Conservation (phyloP, 2,797 vertebrate species). For the Orientallactaga sibirica region DNA sequence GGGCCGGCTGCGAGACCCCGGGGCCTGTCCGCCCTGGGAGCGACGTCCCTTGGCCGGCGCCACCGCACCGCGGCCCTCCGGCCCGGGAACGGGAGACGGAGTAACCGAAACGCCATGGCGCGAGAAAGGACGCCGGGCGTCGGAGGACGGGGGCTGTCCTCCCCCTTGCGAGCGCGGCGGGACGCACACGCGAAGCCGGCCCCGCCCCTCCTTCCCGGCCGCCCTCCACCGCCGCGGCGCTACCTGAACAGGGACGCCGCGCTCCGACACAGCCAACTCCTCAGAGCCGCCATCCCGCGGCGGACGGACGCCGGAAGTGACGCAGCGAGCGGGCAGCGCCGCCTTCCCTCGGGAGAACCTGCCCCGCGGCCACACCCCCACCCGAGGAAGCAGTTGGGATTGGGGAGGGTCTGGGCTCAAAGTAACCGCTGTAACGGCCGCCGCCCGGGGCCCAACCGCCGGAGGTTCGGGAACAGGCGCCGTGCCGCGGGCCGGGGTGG, state of each 20-base stretch:
- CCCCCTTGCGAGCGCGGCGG: too few relatives aligned
- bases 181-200: too few relatives aligned
- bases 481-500: rapidly evolving
- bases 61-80: too few relatives aligned
- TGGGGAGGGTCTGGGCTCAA: constrained; percentile 42
- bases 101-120: too few relatives aligned
- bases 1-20: too few relatives aligned
- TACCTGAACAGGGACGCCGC: constrained; percentile 86
- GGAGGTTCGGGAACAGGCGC: background rate
- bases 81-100: too few relatives aligned
- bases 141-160: too few relatives aligned
- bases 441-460: background rate
- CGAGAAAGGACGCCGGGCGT: too few relatives aligned
- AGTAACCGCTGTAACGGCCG: constrained; percentile 52
- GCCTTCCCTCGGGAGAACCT: rapidly evolving
- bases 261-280: constrained; percentile 66
- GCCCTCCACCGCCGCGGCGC: background rate
- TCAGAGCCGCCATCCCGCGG: constrained; percentile 84
- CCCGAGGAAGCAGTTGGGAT: background rate
- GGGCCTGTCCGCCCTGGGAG: background rate
- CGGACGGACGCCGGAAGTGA: constrained; percentile 75
- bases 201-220: background rate
- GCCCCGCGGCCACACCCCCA: constrained; percentile 53
- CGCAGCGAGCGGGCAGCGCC: background rate
- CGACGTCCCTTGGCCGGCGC: background rate